A percentile compares a stretch with the other conserved stretches of the same genome.
phyloP scores from a whole-genome alignment of 2,797 vertebrate species.

The Hylomyscus alleni region DNA sequence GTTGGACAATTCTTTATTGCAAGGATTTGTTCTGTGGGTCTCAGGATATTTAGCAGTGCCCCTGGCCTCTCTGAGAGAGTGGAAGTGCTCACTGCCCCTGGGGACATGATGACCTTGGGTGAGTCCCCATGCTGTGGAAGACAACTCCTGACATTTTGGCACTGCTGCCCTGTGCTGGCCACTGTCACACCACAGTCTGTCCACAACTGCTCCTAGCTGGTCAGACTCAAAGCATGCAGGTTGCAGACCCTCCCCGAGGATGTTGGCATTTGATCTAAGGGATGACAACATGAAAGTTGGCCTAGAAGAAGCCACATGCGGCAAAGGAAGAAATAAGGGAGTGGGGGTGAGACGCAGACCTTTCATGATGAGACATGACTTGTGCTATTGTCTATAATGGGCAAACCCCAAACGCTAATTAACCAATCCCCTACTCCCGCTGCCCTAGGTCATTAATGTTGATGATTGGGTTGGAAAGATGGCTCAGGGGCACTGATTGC shows the following conservation, averaged over 20 bases:
- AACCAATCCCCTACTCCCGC: not conserved
- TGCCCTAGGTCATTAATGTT: not conserved
- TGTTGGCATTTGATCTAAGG: not conserved
- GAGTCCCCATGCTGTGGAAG: not conserved
- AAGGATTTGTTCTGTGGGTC: no score
- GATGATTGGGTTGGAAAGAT: not conserved
- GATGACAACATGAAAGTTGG: not conserved
- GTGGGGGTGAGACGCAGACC: not conserved
- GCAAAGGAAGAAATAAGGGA: not conserved
- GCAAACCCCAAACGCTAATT: not conserved
- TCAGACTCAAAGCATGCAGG: not conserved
- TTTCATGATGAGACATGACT: not conserved
- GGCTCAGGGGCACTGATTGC: not conserved
- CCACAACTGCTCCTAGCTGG: not conserved
- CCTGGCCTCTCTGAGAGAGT: not conserved
- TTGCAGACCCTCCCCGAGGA: not conserved
- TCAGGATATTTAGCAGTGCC: not conserved
- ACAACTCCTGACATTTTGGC: not conserved
- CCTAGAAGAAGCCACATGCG: not conserved
- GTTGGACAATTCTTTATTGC: not conserved
- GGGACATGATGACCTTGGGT: not conserved
- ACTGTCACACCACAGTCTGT: not conserved
- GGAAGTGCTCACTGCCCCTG: not conserved
- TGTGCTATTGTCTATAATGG: not conserved
- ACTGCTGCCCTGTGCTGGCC: not conserved